A percentile compares a stretch with the other conserved stretches of the same genome.
phyloP scores from a whole-genome alignment of 2,888 invertebrate genomes.

The Drosophila planitibia region DNA sequence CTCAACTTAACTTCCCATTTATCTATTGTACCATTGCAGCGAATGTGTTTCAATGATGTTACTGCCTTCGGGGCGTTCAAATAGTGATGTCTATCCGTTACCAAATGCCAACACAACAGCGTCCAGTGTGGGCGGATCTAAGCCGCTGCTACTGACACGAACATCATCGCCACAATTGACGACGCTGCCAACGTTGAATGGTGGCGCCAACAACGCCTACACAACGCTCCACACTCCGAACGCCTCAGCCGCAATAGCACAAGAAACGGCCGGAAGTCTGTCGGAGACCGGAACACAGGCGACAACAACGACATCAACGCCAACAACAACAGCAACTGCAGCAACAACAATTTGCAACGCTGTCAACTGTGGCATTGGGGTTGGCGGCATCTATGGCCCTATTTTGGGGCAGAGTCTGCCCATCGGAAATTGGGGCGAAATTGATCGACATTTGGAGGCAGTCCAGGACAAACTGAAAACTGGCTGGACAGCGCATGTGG shows the following conservation, averaged over 20 bases:
- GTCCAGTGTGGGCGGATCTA: slow-evolving; percentile 50
- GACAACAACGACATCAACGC: slow-evolving; percentile 35
- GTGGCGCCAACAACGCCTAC: slow-evolving; percentile 56
- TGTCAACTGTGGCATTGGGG: slow-evolving; percentile 42
- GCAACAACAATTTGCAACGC: slow-evolving; percentile 39
- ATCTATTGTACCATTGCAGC: slow-evolving; percentile 56
- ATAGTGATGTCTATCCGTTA: slow-evolving; percentile 83
- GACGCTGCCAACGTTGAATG: slow-evolving; percentile 63
- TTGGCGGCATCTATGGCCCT: slow-evolving; percentile 61
- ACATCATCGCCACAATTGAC: slow-evolving; percentile 79
- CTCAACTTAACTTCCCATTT: slow-evolving; percentile 26
- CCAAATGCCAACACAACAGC: slow-evolving; percentile 68
- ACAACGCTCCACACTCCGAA: slow-evolving; percentile 43
- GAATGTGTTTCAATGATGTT: slow-evolving; percentile 85
- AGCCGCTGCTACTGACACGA: slow-evolving; percentile 76
- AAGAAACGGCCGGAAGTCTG: slow-evolving; percentile 72
- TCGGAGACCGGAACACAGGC: slow-evolving; percentile 72
- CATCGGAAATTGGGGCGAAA: slow-evolving; percentile 83
- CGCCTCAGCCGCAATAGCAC: slow-evolving; percentile 35
- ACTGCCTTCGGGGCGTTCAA: slow-evolving; percentile 85
- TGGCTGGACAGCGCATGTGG: slow-evolving; percentile 92
- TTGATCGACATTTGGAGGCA: slow-evolving; percentile 86
- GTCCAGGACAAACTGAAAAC: slow-evolving; percentile 88
- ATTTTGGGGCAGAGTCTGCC: slow-evolving; percentile 62
- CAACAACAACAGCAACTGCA: slow-evolving; percentile 28